Evolutionary conservation across 1,140 invertebrate genomes (phyloP).

Genomic region (Trichonephila clavipes): DNA sequence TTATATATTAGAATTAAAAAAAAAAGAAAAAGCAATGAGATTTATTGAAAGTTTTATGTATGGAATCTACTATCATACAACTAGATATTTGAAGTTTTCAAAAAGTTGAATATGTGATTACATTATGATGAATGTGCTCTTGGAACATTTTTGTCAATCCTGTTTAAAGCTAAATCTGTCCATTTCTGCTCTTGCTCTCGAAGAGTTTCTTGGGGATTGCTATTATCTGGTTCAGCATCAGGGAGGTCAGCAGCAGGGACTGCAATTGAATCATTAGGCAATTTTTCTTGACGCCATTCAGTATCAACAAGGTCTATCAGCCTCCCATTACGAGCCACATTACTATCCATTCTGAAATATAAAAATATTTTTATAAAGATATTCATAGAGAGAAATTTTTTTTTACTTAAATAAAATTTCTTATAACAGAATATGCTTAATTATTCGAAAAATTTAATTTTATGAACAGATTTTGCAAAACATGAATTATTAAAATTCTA

Average conservation of each 20-base stretch:
- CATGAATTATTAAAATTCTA: too few species aligned
- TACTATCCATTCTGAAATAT: slow-evolving; percentile 84
- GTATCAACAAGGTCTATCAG: slow-evolving; percentile 94
- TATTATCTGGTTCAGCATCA: slow-evolving; percentile 96
- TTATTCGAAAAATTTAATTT: too few species aligned
- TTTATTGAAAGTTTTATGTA: too few species aligned
- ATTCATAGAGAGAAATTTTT: too few species aligned
- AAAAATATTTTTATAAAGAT: neutral
- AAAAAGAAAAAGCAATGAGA: too few species aligned
- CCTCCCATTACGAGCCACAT: slow-evolving; percentile 86
- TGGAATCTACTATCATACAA: too few species aligned
- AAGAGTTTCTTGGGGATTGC: slow-evolving; percentile 92
- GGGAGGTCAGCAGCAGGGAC: slow-evolving; percentile 93
- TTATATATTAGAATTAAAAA: too few species aligned
- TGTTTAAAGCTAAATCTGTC: slow-evolving; percentile 88
- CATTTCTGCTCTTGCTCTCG: slow-evolving; percentile 95
- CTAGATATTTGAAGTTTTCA: too few species aligned
- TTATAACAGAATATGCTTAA: too few species aligned
- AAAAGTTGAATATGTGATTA: neutral
- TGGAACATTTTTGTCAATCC: slow-evolving; percentile 64
- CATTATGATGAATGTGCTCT: neutral
- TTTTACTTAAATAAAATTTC: too few species aligned
- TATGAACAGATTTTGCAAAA: too few species aligned
- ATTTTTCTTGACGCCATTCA: slow-evolving; percentile 91
- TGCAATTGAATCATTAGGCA: slow-evolving; percentile 94